Base-by-base conservation (phyloP, 2,113 vertebrate species). In the Hippocampus zosterae region DNA sequence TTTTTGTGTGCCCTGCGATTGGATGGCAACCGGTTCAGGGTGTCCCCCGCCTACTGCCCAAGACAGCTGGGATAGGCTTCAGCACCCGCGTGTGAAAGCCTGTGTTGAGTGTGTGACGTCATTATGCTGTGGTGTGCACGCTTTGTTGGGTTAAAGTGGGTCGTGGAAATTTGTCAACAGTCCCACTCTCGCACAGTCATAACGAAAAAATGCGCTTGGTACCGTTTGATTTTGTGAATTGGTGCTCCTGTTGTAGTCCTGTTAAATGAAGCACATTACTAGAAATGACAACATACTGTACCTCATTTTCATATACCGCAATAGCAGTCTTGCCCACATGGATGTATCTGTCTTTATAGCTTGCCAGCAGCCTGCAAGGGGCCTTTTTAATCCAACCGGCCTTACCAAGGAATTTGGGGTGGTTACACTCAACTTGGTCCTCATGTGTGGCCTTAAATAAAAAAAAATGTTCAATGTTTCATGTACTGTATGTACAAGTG, bases 351-450 rank as follows among this genome's bases (percentile, higher is more conserved):
- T 98, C 96, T 84, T 98, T 99, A 86, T 96, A 98, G 81, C 91
- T 84, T 0, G 92, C 89, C 83, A 98, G 73, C 60, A 98, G 74
- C 10, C 91, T 92, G 2, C 94, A 93, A 0, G 93, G 91, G 84
- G 91, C 94, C 85, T 96, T 98, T 91, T 98, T 99, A 82, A 99
- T 75, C 96, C 95, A 98, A 77, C 97, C 96, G 0, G 93, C 92
- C 78, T 97, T 98, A 72, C 92, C 93, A 4, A 85, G 83, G 0
- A 77, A 84, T 12, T 73, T 87, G 4, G 91, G 70, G 75, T 86
- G 77, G 76, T 87, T 91, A 5, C 90, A 75, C 71, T 91, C 92
- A 84, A 92, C 89, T 5, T 87, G 81, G 3, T 90, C 91, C 33
- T 62, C 29, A 5, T 2, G 18, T 19, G 60, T 41, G 33, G 9